These are phyloP conservation scores for Taphrorychus bicolor DNA, from an alignment of 2,888 invertebrate genomes.

Conservation along the genomic window DNA sequence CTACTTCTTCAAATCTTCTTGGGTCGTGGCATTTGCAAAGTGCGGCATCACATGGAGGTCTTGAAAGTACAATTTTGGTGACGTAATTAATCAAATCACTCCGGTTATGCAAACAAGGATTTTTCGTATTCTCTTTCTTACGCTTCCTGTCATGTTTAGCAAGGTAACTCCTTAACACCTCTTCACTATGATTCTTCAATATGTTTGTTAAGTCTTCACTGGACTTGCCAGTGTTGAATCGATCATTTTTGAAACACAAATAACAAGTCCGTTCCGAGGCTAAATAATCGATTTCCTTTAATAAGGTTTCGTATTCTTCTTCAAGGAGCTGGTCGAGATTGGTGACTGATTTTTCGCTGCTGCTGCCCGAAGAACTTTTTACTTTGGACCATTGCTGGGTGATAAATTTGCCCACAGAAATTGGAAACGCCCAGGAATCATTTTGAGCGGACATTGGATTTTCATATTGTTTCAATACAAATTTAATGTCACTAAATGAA, in stretches of 20 bases:
- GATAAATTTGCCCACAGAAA: conserved; percentile 20
- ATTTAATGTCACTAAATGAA: not conserved
- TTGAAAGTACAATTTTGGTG: conserved; percentile 33
- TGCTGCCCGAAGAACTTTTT: not conserved
- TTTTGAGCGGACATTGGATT: conserved; percentile 17
- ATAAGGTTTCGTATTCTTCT: conserved; percentile 31
- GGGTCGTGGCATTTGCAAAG: conserved; percentile 24
- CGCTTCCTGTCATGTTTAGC: conserved; percentile 10
- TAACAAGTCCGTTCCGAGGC: conserved; percentile 21
- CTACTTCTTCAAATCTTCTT: no score
- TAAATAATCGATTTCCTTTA: conserved; percentile 33
- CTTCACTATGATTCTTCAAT: conserved; percentile 30
- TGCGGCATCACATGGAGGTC: conserved; percentile 28
- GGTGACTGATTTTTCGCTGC: not conserved
- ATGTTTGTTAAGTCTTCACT: conserved; percentile 26
- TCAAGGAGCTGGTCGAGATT: conserved; percentile 26
- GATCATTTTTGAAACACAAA: conserved; percentile 29
- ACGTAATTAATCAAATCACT: conserved; percentile 33
- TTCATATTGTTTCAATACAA: not conserved
- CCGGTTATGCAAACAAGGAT: not conserved
- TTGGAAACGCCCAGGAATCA: conserved; percentile 20
- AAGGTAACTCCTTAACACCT: conserved; percentile 25
- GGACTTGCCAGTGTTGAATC: conserved; percentile 13
- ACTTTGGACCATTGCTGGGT: conserved; percentile 28
- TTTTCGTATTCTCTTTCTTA: not conserved